Conservation (phyloP, 2,888 invertebrate species). For the Perdita meconis region DNA sequence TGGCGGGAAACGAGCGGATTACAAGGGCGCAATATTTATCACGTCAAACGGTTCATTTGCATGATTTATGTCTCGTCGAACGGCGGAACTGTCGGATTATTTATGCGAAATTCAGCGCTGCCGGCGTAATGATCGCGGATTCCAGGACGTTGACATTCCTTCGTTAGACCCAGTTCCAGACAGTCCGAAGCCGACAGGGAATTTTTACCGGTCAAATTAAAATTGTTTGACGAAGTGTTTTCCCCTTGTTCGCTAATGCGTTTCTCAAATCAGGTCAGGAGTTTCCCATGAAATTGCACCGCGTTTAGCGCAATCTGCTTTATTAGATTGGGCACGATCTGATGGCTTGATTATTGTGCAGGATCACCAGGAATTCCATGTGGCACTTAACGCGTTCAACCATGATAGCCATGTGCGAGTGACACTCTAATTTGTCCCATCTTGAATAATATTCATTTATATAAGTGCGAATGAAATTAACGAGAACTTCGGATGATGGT, state of each 20-base stretch:
- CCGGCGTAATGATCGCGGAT: slow-evolving; percentile 60
- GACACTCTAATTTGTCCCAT: too few relatives aligned
- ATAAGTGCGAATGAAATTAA: too few relatives aligned
- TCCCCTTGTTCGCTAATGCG: too few relatives aligned
- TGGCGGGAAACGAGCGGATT: slow-evolving; percentile 71
- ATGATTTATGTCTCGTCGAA: slow-evolving; percentile 80
- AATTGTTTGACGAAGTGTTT: not conserved
- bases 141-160: slow-evolving; percentile 59
- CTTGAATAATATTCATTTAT: too few relatives aligned
- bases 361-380: too few relatives aligned
- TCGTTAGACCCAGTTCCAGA: slow-evolving; percentile 26
- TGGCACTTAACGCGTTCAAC: too few relatives aligned
- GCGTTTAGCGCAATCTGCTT: not conserved
- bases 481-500: too few relatives aligned
- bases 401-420: too few relatives aligned
- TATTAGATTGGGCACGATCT: not conserved
- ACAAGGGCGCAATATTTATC: slow-evolving; percentile 81
- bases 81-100: slow-evolving; percentile 74
- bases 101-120: slow-evolving; percentile 67
- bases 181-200: not conserved
- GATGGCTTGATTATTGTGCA: not conserved
- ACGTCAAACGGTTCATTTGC: slow-evolving; percentile 82
- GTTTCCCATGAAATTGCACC: not conserved
- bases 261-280: not conserved
- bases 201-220: slow-evolving; percentile 23